phyloP scores from a whole-genome alignment of 2,797 vertebrate species.

The Pseudomugil tenellus region DNA sequence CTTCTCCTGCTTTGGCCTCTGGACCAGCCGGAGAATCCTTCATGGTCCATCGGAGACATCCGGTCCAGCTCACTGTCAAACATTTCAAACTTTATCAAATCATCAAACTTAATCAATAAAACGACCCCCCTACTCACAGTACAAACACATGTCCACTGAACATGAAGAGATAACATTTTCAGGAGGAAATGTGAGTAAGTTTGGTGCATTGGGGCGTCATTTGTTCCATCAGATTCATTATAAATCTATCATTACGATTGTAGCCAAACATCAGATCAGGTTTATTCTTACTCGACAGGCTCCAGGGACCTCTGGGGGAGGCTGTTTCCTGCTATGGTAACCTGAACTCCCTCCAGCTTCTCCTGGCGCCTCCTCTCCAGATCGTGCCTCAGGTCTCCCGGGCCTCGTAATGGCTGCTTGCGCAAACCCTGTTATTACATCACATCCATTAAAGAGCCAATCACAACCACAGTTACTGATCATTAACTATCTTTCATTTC shows the following conservation, averaged over 20 bases:
- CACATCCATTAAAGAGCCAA: background rate
- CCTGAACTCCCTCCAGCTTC: constrained; percentile 81
- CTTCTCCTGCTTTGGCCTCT: constrained; percentile 34
- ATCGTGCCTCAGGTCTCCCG: constrained; percentile 81
- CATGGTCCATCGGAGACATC: constrained; percentile 29
- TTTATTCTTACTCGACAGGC: constrained; percentile 50
- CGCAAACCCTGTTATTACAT: constrained; percentile 21
- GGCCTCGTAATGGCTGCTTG: constrained; percentile 66
- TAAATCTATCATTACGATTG: no score
- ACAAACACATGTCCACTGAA: background rate
- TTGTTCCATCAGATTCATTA: no score
- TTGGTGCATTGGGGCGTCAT: no score
- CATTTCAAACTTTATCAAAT: background rate
- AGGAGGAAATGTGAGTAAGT: no score
- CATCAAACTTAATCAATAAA: background rate
- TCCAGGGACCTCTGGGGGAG: constrained; percentile 35
- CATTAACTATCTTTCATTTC: accelerated
- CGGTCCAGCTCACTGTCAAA: constrained; percentile 51
- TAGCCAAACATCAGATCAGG: background rate
- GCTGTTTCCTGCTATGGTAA: constrained; percentile 76
- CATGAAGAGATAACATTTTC: background rate
- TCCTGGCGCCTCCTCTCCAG: constrained; percentile 83
- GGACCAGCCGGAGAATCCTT: constrained; percentile 43
- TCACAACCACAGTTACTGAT: background rate
- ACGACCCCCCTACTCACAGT: background rate